Base-by-base conservation (phyloP, 1,140 invertebrate genomes). In the Lepidostoma basale region DNA sequence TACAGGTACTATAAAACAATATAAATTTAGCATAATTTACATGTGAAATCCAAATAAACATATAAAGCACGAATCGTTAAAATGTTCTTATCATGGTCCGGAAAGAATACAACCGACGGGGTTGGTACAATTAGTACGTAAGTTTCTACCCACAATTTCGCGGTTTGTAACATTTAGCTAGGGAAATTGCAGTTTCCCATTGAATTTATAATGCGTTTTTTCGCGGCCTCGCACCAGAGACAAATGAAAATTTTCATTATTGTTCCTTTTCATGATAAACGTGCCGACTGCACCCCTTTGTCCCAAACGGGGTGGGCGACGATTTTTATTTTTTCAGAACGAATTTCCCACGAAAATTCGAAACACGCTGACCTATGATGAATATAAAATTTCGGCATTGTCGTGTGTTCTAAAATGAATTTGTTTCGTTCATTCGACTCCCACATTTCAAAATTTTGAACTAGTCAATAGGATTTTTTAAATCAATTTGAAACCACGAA, bases 211-310 rank as follows among this genome's bases (percentile, higher is more conserved):
- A 66, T 66, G 63, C 52, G 63, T 52, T 66, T 66, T 64, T 63
- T 65, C n/a, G 39, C 26, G 18, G 20, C 23, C 60, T 67, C 65
- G 28, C 45, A 42, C 28, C 26, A 44, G 54, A 47, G 65, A 67
- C 65, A 67, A 67, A 67, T 49, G 65, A 42, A 67, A 67, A 47
- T 30, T 67, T 67, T 67, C 60, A 60, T 67, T 67, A 67, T 67
- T 67, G 40, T 67, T 30, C 47, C 52, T 9, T 56, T 58, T 20
- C 56, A 18, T 60, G 65, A 67, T 67, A 67, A 60, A 67, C 65
- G 65, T 49, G 28, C 33, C 20, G 44, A 33, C 25, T 42, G 52
- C 54, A 39, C 44, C 36, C 63, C 49, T 52, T 65, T 42, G 30
- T 25, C 12, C 47, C 16, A 20, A 22, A 22, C 44, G 23, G 44